A percentile compares a stretch with the other conserved stretches of the same genome.
Evolutionary conservation across 30 jellyfish, hydroid and myxozoan genomes (phyloP).

Genomic region (Morbakka virulenta): DNA sequence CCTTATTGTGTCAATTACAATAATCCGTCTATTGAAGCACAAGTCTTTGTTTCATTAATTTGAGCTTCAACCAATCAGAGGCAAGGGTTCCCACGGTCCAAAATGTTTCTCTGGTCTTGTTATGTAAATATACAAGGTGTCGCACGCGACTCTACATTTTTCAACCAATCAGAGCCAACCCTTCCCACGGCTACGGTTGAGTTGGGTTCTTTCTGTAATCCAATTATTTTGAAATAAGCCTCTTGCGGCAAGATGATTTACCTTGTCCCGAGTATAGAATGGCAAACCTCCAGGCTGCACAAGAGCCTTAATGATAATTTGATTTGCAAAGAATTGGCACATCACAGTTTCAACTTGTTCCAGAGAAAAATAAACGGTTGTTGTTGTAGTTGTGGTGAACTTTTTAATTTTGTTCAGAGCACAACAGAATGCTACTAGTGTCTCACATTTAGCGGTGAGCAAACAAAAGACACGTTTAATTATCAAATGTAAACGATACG

Average conservation of each 20-base stretch:
- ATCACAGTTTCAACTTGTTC: no score
- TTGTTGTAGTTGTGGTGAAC: no score
- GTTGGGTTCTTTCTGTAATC: conserved; percentile 78
- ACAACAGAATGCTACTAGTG: no score
- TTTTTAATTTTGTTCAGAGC: no score
- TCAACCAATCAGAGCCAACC: conserved; percentile 77
- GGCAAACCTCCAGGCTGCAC: no score
- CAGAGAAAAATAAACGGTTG: no score
- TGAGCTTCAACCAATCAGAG: conserved; percentile 68
- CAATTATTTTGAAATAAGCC: conserved; percentile 56
- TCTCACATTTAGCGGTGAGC: no score
- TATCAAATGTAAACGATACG: no score
- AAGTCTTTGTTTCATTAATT: conserved; percentile 41
- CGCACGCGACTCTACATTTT: conserved; percentile 77
- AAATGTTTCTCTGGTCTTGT: conserved; percentile 10
- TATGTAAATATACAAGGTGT: conserved; percentile 7
- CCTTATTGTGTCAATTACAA: conserved; percentile 24
- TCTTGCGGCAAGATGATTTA: conserved; percentile 43
- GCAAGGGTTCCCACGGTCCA: conserved; percentile 80
- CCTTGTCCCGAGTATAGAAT: background rate
- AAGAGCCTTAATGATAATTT: no score
- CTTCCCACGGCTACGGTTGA: conserved; percentile 96
- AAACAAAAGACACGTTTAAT: no score
- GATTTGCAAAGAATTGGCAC: no score
- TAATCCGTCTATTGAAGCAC: conserved; percentile 72